Percentiles rank a stretch among this genome's conserved stretches.
These are phyloP conservation scores for Rhagonycha fulva DNA, from an alignment of 2,888 invertebrate genomes.

Conservation along the genomic window DNA sequence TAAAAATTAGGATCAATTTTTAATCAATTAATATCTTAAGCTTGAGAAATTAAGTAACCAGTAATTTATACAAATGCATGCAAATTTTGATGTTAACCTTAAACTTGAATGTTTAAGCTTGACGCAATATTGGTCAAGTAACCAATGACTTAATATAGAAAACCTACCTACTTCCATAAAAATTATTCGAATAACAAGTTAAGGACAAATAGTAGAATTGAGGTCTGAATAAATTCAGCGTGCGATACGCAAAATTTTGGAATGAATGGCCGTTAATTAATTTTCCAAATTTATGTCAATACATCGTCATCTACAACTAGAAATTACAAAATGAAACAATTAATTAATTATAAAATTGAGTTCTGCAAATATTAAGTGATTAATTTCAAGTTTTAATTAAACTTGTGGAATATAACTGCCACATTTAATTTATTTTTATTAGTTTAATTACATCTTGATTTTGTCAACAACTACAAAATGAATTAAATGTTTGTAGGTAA, in stretches of 20 bases:
- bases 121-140: not conserved
- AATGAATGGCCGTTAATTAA: not conserved
- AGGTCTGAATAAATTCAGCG: not conserved
- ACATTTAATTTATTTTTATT: not conserved
- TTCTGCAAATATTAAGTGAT: not conserved
- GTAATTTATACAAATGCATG: not conserved
- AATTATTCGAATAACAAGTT: no score
- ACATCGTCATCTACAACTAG: not conserved
- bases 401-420: not conserved
- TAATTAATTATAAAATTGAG: not conserved
- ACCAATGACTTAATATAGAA: no score
- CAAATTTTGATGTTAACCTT: not conserved
- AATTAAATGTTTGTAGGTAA: not conserved
- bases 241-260: not conserved
- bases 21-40: not conserved
- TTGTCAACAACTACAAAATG: not conserved
- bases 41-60: not conserved
- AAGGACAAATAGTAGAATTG: not conserved
- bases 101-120: not conserved
- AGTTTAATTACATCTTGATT: not conserved
- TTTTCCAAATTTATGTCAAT: not conserved
- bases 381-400: not conserved
- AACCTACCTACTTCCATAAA: no score
- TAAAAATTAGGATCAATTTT: not conserved
- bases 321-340: not conserved